Evolutionary conservation across 2,113 vertebrate genomes (phyloP).

Genomic region (Clupea harengus): DNA sequence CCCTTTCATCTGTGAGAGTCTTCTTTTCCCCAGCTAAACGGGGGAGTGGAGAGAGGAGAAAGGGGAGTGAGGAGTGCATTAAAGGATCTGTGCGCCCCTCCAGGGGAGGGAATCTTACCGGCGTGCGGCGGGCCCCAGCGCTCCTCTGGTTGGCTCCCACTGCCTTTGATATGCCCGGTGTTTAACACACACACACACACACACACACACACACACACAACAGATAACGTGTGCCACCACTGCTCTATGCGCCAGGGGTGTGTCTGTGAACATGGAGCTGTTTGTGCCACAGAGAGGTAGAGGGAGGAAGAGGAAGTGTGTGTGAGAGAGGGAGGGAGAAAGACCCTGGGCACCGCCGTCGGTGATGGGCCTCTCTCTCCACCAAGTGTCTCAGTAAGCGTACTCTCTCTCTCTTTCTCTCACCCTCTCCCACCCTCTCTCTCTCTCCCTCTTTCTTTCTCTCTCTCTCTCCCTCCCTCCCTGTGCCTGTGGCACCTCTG

Average conservation of each 20-base stretch:
- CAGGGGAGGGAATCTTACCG: conserved; percentile 28
- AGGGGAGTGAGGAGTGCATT: conserved; percentile 42
- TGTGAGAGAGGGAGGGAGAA: background rate
- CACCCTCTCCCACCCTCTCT: too few species aligned
- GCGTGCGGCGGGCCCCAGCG: conserved; percentile 22
- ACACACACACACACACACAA: conserved; percentile 22
- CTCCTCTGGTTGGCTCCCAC: conserved; percentile 13
- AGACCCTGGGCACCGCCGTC: background rate
- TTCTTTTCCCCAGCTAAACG: conserved; percentile 38
- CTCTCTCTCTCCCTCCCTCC: background rate
- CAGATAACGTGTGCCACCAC: background rate
- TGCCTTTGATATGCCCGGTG: conserved; percentile 33
- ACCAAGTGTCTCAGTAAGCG: too few species aligned
- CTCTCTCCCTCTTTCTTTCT: background rate
- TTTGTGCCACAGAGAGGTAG: background rate
- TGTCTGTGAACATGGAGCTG: background rate
- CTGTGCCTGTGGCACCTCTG: too few species aligned
- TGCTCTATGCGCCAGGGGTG: background rate
- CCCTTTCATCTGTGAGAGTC: conserved; percentile 46
- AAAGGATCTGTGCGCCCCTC: conserved; percentile 37
- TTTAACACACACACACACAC: conserved; percentile 27
- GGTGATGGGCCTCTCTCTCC: too few species aligned
- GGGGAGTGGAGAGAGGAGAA: conserved; percentile 37
- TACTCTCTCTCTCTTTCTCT: too few species aligned
- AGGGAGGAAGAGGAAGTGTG: background rate